Evolutionary conservation across 2,113 vertebrate species (phyloP).

Genomic region (Eudyptes chrysolophus): DNA sequence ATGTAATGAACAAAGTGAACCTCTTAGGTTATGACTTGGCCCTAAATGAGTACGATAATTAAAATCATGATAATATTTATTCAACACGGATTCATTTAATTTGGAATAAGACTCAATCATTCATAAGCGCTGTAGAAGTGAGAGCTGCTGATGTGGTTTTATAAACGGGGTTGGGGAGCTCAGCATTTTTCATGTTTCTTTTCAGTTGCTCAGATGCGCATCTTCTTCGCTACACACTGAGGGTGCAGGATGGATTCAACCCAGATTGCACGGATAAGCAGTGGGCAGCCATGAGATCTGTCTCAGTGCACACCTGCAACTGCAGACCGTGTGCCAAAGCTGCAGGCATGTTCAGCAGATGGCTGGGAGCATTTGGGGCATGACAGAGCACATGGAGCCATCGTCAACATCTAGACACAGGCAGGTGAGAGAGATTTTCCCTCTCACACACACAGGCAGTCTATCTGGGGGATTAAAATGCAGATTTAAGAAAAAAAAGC

Average conservation of each 20-base stretch:
- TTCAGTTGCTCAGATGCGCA: neutral
- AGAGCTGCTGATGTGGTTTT: neutral
- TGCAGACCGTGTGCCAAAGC: neutral
- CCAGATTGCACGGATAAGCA: neutral
- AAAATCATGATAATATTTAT: conserved; percentile 8
- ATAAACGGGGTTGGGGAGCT: neutral
- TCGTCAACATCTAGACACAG: neutral
- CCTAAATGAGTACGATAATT: neutral
- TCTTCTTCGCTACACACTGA: neutral
- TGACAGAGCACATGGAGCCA: neutral
- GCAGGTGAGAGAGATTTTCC: neutral
- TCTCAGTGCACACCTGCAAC: neutral
- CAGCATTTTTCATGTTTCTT: neutral
- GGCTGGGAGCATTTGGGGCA: neutral
- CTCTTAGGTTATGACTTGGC: neutral
- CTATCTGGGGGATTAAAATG: neutral
- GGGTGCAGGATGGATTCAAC: neutral
- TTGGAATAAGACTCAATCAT: neutral
- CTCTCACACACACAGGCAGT: neutral
- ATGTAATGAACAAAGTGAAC: neutral
- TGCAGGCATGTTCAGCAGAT: neutral
- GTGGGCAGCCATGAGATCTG: neutral
- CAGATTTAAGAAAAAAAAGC: neutral
- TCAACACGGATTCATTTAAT: neutral
- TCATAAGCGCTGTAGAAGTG: neutral